phyloP scores from a whole-genome alignment of 2,888 invertebrate genomes.

The Stenchaetothrips biformis region DNA sequence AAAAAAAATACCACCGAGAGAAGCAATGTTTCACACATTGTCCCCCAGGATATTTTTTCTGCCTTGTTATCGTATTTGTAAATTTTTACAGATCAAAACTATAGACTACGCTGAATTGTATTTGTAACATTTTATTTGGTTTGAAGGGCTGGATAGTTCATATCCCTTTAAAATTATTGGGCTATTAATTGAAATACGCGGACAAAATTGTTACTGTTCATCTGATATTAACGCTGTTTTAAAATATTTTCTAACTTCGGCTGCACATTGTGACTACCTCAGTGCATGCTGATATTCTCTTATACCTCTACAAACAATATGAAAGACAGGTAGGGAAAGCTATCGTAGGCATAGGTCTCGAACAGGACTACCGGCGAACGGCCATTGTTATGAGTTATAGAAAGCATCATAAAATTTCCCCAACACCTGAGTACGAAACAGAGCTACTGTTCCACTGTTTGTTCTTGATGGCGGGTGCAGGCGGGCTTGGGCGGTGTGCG shows the following conservation, averaged over 20 bases:
- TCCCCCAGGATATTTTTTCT: constrained; percentile 19
- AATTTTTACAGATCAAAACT: constrained; percentile 21
- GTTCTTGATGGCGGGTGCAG: too few relatives aligned
- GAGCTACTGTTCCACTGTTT: too few relatives aligned
- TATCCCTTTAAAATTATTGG: background rate
- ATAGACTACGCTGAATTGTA: constrained; percentile 15
- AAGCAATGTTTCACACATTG: constrained; percentile 16
- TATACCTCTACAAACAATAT: background rate
- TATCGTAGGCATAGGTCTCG: too few relatives aligned
- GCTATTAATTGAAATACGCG: background rate
- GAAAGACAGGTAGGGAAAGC: background rate
- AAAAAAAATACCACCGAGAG: background rate
- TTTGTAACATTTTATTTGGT: background rate
- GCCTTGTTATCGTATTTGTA: constrained; percentile 2
- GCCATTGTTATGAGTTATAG: too few relatives aligned
- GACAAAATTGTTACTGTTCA: background rate
- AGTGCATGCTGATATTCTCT: too few relatives aligned
- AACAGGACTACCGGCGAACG: too few relatives aligned
- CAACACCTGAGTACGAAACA: too few relatives aligned
- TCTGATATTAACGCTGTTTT: background rate
- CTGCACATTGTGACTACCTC: too few relatives aligned
- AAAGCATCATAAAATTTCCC: too few relatives aligned
- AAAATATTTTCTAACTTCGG: too few relatives aligned
- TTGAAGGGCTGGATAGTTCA: constrained; percentile 9
- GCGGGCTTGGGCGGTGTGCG: too few relatives aligned